Percentiles rank a stretch among this genome's conserved stretches.
Conservation (phyloP, 2,888 invertebrate species). For the Cataglyphis cursor region DNA sequence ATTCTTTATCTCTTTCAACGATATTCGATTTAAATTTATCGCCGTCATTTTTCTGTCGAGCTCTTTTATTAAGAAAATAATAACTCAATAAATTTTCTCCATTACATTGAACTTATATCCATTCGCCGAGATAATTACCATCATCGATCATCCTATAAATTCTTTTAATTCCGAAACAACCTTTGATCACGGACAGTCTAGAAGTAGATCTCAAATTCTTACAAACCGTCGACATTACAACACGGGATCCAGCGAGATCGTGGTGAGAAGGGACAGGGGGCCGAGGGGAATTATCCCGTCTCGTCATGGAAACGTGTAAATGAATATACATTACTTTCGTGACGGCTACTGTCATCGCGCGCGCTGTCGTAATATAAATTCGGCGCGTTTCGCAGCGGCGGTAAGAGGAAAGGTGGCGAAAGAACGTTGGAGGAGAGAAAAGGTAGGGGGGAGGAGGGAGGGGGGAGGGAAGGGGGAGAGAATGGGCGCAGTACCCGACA, state of each 20-base stretch:
- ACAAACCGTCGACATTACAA: conserved; percentile 66
- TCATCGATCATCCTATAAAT: conserved; percentile 26
- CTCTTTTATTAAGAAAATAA: conserved; percentile 17
- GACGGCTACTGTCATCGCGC: conserved; percentile 65
- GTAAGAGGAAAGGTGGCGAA: conserved; percentile 31
- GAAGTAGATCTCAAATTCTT: conserved; percentile 65
- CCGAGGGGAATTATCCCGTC: conserved; percentile 57
- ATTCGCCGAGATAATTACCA: conserved; percentile 26
- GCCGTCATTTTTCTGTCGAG: neutral
- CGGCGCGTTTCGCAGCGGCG: conserved; percentile 47
- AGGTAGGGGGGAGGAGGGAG: neutral
- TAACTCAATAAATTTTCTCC: conserved; percentile 27
- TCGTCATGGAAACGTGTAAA: conserved; percentile 67
- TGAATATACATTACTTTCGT: conserved; percentile 75
- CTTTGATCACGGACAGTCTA: conserved; percentile 5
- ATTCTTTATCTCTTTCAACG: neutral
- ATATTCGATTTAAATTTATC: conserved; percentile 7
- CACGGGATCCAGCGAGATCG: conserved; percentile 58
- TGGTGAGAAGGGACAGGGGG: conserved; percentile 59
- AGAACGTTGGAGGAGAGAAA: conserved; percentile 9
- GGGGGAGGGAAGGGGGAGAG: neutral
- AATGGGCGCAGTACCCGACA: conserved; percentile 48
- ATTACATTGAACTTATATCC: conserved; percentile 19
- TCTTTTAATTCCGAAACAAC: conserved; percentile 29
- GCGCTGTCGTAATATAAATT: conserved; percentile 70